phyloP scores from a whole-genome alignment of 2,888 invertebrate species.

The Clistopyga incitator region DNA sequence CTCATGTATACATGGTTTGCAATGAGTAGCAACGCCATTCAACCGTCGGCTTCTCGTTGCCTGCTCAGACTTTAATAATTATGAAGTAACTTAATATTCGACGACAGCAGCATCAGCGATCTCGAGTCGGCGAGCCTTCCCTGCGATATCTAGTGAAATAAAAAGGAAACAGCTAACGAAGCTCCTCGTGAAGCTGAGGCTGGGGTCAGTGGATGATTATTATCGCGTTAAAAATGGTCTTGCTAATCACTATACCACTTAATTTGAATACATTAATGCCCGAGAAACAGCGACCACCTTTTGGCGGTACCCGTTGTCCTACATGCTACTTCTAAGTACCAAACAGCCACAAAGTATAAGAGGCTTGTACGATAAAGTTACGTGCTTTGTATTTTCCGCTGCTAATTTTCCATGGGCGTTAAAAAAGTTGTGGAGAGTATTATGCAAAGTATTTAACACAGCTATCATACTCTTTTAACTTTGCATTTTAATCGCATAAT shows the following conservation, averaged over 20 bases:
- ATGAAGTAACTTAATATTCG: slow-evolving; percentile 54
- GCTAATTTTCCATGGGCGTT: neutral
- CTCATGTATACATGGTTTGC: neutral
- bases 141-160: slow-evolving; percentile 5
- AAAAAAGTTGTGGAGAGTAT: slow-evolving; percentile 15
- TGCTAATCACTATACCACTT: slow-evolving; percentile 25
- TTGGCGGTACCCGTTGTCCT: slow-evolving; percentile 1
- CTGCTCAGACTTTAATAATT: slow-evolving; percentile 49
- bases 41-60: slow-evolving; percentile 3
- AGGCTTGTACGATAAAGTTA: neutral
- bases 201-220: slow-evolving; percentile 2
- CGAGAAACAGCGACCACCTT: slow-evolving; percentile 4
- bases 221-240: slow-evolving; percentile 27
- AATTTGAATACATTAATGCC: slow-evolving; percentile 15
- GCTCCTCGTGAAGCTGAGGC: slow-evolving; percentile 15
- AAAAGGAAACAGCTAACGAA: neutral
- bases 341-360: neutral
- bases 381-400: neutral
- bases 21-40: slow-evolving; percentile 11
- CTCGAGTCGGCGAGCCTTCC: neutral
- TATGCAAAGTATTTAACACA: slow-evolving; percentile 31
- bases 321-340: neutral
- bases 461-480: neutral
- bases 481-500: slow-evolving; percentile 46
- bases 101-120: slow-evolving; percentile 9